These are phyloP conservation scores for Pocillopora verrucosa DNA, from an alignment of 64 coral and sea anemone genomes.

Conservation along the genomic window DNA sequence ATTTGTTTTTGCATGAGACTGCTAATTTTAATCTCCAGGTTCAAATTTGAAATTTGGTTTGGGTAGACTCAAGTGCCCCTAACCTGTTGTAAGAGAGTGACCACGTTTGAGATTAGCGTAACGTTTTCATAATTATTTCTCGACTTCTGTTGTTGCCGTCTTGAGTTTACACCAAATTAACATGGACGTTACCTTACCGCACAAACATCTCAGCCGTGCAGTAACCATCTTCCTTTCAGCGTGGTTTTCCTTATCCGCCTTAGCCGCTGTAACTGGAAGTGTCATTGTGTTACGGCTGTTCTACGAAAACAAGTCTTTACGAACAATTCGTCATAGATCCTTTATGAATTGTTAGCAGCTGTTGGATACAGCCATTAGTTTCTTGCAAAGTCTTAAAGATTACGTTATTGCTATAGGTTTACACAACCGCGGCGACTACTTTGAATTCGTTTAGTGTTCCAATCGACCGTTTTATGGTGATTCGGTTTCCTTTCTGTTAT, in stretches of 20 bases:
- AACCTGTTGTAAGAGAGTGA: too few relatives aligned
- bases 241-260: neutral
- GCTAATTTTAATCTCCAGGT: too few relatives aligned
- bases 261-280: conserved; percentile 16
- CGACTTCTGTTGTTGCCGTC: neutral
- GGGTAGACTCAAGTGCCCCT: too few relatives aligned
- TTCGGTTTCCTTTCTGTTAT: conserved; percentile 25
- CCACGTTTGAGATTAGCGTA: too few relatives aligned
- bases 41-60: too few relatives aligned
- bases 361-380: neutral
- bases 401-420: neutral
- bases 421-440: neutral
- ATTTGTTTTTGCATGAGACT: too few relatives aligned
- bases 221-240: neutral
- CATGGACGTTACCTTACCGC: neutral
- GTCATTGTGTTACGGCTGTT: conserved; percentile 6
- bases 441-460: conserved; percentile 8
- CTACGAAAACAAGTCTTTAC: conserved; percentile 7
- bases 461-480: conserved; percentile 26
- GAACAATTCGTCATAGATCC: conserved; percentile 25
- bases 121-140: too few relatives aligned
- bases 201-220: neutral
- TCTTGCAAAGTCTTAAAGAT: neutral
- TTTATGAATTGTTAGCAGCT: neutral
- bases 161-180: neutral